These are phyloP conservation scores for Nomada fabriciana DNA, from an alignment of 2,888 invertebrate genomes.

Conservation along the genomic window DNA sequence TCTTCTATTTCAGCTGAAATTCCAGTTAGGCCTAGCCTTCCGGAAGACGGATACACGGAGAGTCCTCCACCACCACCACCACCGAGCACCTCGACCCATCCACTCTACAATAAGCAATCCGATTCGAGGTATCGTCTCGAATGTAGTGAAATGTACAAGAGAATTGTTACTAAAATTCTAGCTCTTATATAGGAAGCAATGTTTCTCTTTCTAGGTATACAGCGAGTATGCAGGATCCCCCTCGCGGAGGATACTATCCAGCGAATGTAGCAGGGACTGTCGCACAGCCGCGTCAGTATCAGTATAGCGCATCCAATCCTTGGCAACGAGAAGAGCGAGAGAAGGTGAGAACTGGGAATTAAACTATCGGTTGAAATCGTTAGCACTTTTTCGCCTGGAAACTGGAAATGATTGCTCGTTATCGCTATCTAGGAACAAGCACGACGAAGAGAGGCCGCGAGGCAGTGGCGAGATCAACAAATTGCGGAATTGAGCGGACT, in stretches of 20 bases:
- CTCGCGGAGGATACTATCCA: conserved; percentile 90
- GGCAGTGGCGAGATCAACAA: conserved; percentile 94
- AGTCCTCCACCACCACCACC: conserved; percentile 87
- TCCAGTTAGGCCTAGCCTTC: conserved; percentile 81
- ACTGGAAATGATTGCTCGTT: neutral
- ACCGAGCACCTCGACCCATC: conserved; percentile 90
- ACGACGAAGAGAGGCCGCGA: conserved; percentile 90
- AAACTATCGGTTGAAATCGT: neutral
- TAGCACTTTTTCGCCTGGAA: neutral
- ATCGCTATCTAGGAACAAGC: conserved; percentile 86
- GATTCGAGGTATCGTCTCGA: conserved; percentile 77
- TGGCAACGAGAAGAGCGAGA: conserved; percentile 98
- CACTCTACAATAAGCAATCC: conserved; percentile 85
- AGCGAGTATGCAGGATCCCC: conserved; percentile 90
- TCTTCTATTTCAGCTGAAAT: conserved; percentile 70
- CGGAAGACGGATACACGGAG: conserved; percentile 82
- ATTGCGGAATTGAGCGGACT: conserved; percentile 91
- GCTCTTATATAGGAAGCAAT: neutral
- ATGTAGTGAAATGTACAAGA: too few species aligned
- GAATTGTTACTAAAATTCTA: neutral
- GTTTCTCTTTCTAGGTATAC: conserved; percentile 85
- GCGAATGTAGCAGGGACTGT: conserved; percentile 77
- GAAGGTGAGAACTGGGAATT: conserved; percentile 84
- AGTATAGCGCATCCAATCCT: conserved; percentile 88
- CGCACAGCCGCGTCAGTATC: conserved; percentile 84